A percentile compares a stretch with the other conserved stretches of the same genome.
Conservation (phyloP, 1,140 invertebrate genomes). For the Bacillus rossius region DNA sequence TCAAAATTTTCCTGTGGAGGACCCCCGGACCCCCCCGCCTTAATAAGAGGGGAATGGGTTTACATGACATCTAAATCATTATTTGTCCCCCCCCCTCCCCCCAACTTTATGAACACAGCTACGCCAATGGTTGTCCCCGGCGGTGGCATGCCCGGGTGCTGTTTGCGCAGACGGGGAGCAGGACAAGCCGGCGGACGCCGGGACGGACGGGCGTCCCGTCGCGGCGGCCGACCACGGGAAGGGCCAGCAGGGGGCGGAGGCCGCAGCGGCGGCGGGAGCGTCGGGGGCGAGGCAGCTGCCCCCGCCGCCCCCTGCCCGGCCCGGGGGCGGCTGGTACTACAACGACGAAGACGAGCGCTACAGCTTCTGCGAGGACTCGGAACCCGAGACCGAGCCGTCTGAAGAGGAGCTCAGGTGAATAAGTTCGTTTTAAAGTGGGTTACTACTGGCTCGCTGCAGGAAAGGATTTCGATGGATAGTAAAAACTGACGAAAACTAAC, state of each 20-base stretch:
- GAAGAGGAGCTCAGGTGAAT: slow-evolving; percentile 9
- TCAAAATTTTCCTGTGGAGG: no score
- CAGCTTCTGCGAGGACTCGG: slow-evolving; percentile 27
- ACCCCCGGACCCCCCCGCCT: no score
- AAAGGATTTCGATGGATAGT: no score
- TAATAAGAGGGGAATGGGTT: no score
- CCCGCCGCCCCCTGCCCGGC: slow-evolving; percentile 6
- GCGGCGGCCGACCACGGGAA: neutral
- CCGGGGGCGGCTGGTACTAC: slow-evolving; percentile 24
- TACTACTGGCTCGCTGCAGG: no score
- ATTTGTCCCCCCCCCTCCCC: no score
- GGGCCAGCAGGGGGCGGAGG: neutral
- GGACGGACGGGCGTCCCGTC: neutral
- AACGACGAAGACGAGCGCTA: slow-evolving; percentile 30
- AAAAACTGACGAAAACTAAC: no score
- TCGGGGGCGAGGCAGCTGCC: neutral
- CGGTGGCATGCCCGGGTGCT: no score
- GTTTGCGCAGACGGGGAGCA: slow-evolving; percentile 12
- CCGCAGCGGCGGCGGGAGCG: neutral
- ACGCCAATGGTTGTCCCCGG: no score
- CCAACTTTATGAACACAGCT: no score
- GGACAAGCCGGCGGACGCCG: neutral
- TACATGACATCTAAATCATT: no score
- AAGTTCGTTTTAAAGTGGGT: neutral
- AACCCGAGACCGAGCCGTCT: slow-evolving; percentile 12